phyloP scores from a whole-genome alignment of 1,140 invertebrate genomes.

The Gryllus bimaculatus region DNA sequence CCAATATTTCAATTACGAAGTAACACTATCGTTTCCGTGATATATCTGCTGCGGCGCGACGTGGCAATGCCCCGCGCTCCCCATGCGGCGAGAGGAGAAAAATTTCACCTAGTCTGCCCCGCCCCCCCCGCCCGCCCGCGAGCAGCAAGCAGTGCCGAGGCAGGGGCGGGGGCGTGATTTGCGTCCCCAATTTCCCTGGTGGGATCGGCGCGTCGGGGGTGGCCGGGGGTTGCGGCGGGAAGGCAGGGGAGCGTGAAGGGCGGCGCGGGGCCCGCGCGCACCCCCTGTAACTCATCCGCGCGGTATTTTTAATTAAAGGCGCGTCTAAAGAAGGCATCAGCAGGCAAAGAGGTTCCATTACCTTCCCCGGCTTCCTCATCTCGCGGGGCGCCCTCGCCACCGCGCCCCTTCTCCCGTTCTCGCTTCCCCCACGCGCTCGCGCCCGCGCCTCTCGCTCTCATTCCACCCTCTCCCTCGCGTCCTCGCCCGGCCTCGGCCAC shows the following conservation, averaged over 20 bases:
- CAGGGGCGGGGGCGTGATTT: neutral
- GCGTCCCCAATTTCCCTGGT: constrained; percentile 2
- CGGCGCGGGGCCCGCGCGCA: neutral
- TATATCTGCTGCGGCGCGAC: neutral
- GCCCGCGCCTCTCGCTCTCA: neutral
- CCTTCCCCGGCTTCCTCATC: neutral
- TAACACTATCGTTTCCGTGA: neutral
- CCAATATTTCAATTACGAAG: neutral
- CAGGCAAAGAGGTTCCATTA: neutral
- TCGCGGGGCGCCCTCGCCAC: no score
- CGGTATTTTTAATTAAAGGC: constrained; percentile 2
- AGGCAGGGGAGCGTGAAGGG: neutral
- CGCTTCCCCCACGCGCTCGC: neutral
- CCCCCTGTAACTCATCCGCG: neutral
- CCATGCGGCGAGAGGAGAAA: neutral
- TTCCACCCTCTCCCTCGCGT: neutral
- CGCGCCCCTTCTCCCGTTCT: neutral
- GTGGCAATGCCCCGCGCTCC: neutral
- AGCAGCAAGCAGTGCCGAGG: no score
- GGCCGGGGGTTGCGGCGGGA: no score
- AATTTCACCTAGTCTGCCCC: neutral
- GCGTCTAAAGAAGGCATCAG: neutral
- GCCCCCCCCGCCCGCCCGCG: no score
- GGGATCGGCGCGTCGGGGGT: neutral
- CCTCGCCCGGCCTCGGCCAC: no score